Percentiles rank a stretch among this genome's conserved stretches.
Evolutionary conservation across 2,888 invertebrate genomes (phyloP).

Genomic region (Horisme vitalbata): DNA sequence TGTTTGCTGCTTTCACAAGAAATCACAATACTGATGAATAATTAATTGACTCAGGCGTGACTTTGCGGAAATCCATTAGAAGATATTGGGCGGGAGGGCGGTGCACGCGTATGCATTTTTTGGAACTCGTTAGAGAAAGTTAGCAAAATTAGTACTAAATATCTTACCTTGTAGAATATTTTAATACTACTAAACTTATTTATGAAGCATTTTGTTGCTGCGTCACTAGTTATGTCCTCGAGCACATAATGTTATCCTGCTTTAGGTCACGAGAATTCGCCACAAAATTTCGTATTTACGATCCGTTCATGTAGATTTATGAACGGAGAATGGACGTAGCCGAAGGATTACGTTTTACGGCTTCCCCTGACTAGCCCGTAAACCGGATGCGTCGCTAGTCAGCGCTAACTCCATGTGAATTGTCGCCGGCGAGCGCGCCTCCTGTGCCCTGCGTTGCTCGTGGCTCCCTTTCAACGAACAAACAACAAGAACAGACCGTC

Average conservation of each 20-base stretch:
- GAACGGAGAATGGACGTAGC: slow-evolving; percentile 22
- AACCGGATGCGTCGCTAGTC: slow-evolving; percentile 20
- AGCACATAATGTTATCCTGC: slow-evolving; percentile 16
- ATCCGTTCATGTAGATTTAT: slow-evolving; percentile 26
- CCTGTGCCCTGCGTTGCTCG: slow-evolving; percentile 8
- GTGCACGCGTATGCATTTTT: too few relatives aligned
- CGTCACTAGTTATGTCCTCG: too few relatives aligned
- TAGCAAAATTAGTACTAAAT: too few relatives aligned
- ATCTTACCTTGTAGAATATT: too few relatives aligned
- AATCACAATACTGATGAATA: too few relatives aligned
- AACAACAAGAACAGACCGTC: slow-evolving; percentile 19
- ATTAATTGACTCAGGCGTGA: too few relatives aligned
- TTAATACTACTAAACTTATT: too few relatives aligned
- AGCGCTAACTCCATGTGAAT: slow-evolving; percentile 14
- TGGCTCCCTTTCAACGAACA: slow-evolving; percentile 16
- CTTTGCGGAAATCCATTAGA: too few relatives aligned
- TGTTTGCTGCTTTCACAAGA: too few relatives aligned
- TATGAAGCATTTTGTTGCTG: too few relatives aligned
- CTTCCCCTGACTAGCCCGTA: slow-evolving; percentile 15
- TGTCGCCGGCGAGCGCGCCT: slow-evolving; percentile 11
- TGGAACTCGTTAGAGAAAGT: too few relatives aligned
- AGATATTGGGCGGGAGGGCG: too few relatives aligned
- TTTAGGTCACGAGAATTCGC: slow-evolving; percentile 10
- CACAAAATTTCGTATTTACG: slow-evolving; percentile 22
- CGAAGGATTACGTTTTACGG: slow-evolving; percentile 29